Conservation (phyloP, 53 echinoderm and acorn worm species). For the Mesocentrotus franciscanus region DNA sequence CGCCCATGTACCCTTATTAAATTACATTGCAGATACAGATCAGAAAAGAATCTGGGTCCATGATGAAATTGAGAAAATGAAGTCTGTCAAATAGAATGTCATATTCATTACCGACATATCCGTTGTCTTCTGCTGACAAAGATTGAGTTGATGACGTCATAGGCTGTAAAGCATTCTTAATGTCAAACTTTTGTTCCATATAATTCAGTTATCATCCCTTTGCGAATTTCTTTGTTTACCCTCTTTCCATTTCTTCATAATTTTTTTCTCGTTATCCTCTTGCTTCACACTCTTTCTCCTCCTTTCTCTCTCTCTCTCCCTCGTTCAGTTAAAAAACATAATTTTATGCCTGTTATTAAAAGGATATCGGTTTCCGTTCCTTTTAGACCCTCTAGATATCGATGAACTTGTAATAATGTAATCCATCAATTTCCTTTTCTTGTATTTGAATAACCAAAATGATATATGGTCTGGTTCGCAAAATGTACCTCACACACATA, state of each 20-base stretch:
- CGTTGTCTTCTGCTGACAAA: not conserved
- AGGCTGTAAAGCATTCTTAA: not conserved
- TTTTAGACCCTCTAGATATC: no score
- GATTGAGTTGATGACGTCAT: not conserved
- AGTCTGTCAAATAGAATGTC: not conserved
- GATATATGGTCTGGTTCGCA: no score
- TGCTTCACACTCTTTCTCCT: not conserved
- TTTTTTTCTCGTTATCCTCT: not conserved
- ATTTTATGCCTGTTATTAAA: no score
- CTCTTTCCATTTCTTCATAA: not conserved
- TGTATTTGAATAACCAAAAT: no score
- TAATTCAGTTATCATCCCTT: not conserved
- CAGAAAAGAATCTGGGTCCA: not conserved
- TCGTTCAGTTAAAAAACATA: no score
- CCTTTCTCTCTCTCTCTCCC: no score
- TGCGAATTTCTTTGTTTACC: not conserved
- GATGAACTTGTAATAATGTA: no score
- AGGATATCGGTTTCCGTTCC: no score
- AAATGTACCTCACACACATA: no score
- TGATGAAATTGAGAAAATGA: not conserved
- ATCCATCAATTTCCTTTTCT: no score
- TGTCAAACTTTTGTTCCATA: not conserved
- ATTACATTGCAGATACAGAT: not conserved
- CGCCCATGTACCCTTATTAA: not conserved
- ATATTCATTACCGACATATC: conserved; percentile 7